Base-by-base conservation (phyloP, 2,797 vertebrate species). In the Sphaeramia orbicularis region DNA sequence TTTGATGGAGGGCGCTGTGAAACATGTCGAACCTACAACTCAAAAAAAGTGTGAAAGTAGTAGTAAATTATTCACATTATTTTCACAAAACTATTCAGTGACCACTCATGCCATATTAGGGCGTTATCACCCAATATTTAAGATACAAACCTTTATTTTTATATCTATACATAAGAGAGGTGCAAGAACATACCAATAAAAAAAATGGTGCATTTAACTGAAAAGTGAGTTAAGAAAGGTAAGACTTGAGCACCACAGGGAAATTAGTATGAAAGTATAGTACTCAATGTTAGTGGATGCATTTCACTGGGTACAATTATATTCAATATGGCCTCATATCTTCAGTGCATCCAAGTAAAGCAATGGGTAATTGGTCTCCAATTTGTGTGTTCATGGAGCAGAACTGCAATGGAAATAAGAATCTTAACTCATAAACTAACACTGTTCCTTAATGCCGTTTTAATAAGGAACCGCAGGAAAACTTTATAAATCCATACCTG, bases 361-460 rank as follows among this genome's bases (percentile, higher is more conserved):
- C 88, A 81, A 43, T 55, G 71, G 74, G 86, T 93, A 91, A 91
- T 93, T 92, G 90, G 86, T 80, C 90, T 88, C 88, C 90, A 91
- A 91, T 89, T 91, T 88, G 79, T 90, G 88, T 87, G 87, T 81
- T 89, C 86, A 88, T 71, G 75, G 80, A 86, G 83, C 88, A 91
- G 69, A 91, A 89, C 87, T 78, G 86, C 82, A 81, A 86, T 83
- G 86, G 88, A 77, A 88, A 90, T 89, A 87, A 86, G 87, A 89
- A 81, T 68, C 76, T 88, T 86, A 86, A 81, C 84, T 88, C 74
- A 54, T 86, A 89, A 84, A 85, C 78, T 86, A 79, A 48, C 78
- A 83, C 40, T 12, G 54, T 58, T 78, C 35, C 53, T 75, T 58
- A 61, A 70, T 75, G 76, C 64, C 75, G 62, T 76, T 86, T 84